These are phyloP conservation scores for Drosophila antonietae DNA, from an alignment of 2,888 invertebrate genomes.

Conservation along the genomic window DNA sequence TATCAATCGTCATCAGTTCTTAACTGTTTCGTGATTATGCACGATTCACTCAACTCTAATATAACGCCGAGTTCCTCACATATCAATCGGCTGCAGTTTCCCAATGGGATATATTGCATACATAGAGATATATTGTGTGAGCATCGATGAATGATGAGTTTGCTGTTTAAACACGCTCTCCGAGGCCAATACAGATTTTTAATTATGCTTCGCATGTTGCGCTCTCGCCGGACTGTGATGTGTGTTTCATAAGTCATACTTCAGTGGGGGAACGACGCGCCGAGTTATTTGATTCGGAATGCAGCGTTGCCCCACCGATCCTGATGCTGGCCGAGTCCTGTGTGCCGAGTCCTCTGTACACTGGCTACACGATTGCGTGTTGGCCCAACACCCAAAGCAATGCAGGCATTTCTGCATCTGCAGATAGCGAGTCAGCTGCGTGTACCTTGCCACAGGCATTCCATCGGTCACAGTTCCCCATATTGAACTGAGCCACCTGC, in stretches of 20 bases:
- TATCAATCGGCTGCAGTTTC: not conserved
- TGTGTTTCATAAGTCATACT: not conserved
- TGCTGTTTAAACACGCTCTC: not conserved
- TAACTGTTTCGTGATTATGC: too few relatives aligned
- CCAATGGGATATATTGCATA: not conserved
- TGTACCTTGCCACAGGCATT: not conserved
- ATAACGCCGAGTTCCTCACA: not conserved
- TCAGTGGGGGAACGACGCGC: too few relatives aligned
- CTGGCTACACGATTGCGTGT: too few relatives aligned
- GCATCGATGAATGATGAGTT: not conserved
- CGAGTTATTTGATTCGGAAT: not conserved
- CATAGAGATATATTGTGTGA: too few relatives aligned
- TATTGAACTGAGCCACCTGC: not conserved
- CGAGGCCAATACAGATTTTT: not conserved
- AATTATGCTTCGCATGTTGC: not conserved
- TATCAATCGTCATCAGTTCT: too few relatives aligned
- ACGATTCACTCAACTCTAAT: too few relatives aligned
- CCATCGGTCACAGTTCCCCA: not conserved
- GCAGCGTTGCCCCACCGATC: not conserved
- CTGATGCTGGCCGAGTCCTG: not conserved
- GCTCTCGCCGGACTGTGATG: not conserved
- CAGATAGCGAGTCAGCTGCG: not conserved
- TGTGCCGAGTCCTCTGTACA: not conserved
- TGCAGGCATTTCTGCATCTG: not conserved
- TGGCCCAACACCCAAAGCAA: not conserved